Base-by-base conservation (phyloP, 2,797 vertebrate genomes). In the Sitta carolinensis region DNA sequence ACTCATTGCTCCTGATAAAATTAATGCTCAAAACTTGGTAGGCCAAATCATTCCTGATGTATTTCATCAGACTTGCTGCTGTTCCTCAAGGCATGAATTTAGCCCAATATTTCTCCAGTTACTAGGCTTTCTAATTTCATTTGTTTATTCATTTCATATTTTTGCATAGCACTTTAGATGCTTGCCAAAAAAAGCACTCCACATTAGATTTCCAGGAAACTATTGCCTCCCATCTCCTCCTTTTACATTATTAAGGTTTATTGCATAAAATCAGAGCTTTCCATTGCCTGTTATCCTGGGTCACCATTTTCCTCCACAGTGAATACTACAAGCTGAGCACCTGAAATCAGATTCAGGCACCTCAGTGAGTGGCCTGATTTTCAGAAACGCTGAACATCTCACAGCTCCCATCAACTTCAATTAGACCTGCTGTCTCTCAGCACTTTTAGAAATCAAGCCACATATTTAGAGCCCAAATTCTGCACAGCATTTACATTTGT, bases 351-450 rank as follows among this genome's bases (percentile, higher is more conserved):
- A 80, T 86, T 84, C 89, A 57, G 95, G 77, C 22, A 2, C 87
- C 83, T 96, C 83, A 68, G 7, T 30, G 93, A 95, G 91, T 68
- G 80, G 85, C 95, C 95, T 96, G 94, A 93, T 97, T 97, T 97
- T 91, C 55, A 63, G 75, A 93, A 95, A 61, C 0, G 11, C 87
- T 77, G 83, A 95, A 80, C 93, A 82, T 86, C 74, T 96, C 0
- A 0, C 74, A 70, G 79, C 83, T 93, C 89, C 80, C 74, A 34
- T 93, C 13, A n/a, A 77, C 91, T 96, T 90, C 95, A 91, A 88
- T 96, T 95, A 96, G 91, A 88, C 89, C 80, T 88, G 85, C 91
- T 7, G 21, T 48, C 70, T 92, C 87, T 95, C 95, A 91, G 95
- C 89, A 89, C 74, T 91, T 95, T 77, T 48, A 91, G 94, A 95